Evolutionary conservation across 2,113 vertebrate species (phyloP).

Genomic region (Entelurus aequoreus): DNA sequence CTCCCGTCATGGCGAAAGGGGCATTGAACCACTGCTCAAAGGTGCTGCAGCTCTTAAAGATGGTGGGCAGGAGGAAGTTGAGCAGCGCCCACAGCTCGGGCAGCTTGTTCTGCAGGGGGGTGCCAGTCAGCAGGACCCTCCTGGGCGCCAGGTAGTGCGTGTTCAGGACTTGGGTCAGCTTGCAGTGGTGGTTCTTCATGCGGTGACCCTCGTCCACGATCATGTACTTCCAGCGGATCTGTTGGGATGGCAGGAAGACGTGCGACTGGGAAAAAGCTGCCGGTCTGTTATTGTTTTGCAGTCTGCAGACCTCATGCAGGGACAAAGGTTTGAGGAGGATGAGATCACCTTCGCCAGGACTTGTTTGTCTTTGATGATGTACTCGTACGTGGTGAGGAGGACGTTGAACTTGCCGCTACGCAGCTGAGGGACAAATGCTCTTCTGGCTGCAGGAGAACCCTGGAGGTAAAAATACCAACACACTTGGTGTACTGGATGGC

Average conservation of each 20-base stretch:
- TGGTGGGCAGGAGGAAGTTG: slow-evolving; percentile 97
- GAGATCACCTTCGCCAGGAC: slow-evolving; percentile 88
- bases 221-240: slow-evolving; percentile 99
- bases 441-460: slow-evolving; percentile 91
- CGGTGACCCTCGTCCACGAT: slow-evolving; percentile 96
- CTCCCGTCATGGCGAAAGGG: slow-evolving; percentile 94
- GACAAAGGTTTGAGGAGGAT: background rate
- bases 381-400: slow-evolving; percentile 92
- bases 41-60: slow-evolving; percentile 98
- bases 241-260: slow-evolving; percentile 56
- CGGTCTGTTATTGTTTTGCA: background rate
- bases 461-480: slow-evolving; percentile 29
- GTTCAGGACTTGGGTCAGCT: slow-evolving; percentile 95
- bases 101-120: slow-evolving; percentile 92
- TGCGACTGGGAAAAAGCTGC: background rate
- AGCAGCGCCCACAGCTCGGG: slow-evolving; percentile 94
- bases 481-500: background rate
- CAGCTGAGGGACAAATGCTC: slow-evolving; percentile 88
- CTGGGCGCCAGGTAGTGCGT: slow-evolving; percentile 94
- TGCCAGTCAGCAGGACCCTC: slow-evolving; percentile 87
- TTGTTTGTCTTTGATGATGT: slow-evolving; percentile 98
- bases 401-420: slow-evolving; percentile 96
- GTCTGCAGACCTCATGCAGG: slow-evolving; percentile 3
- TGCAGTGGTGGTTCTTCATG: slow-evolving; percentile 99
- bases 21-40: slow-evolving; percentile 99